Percentiles rank a stretch among this genome's conserved stretches.
Conservation (phyloP, 2,888 invertebrate genomes). For the Teinopalpus imperialis region DNA sequence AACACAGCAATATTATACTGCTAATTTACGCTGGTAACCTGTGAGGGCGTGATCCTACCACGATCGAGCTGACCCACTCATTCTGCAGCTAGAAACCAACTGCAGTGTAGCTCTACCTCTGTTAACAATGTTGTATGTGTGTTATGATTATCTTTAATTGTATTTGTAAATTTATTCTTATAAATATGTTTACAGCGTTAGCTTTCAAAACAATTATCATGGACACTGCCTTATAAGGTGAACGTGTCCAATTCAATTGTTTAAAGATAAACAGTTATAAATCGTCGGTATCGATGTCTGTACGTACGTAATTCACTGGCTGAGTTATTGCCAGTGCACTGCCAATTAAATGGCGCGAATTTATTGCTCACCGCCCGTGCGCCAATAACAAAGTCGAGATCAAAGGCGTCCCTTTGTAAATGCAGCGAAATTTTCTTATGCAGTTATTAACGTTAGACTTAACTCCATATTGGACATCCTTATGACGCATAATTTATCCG, state of each 20-base stretch:
- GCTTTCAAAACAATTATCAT: not conserved
- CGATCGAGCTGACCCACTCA: too few species aligned
- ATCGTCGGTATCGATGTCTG: constrained; percentile 39
- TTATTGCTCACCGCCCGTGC: constrained; percentile 41
- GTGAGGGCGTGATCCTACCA: too few species aligned
- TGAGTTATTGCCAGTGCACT: constrained; percentile 46
- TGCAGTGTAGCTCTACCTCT: too few species aligned
- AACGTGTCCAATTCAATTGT: constrained; percentile 34
- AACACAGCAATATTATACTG: too few species aligned
- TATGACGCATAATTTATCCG: constrained; percentile 11
- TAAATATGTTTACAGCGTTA: too few species aligned
- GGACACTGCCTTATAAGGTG: constrained; percentile 19
- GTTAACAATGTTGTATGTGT: too few species aligned
- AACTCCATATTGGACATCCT: constrained; percentile 26
- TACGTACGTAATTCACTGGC: constrained; percentile 32
- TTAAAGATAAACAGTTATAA: constrained; percentile 36
- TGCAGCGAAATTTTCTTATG: constrained; percentile 33
- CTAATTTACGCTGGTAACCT: too few species aligned
- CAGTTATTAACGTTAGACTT: constrained; percentile 32
- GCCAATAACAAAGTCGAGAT: constrained; percentile 46
- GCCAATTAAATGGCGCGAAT: constrained; percentile 51
- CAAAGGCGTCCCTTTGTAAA: constrained; percentile 47
- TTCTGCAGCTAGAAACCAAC: too few species aligned
- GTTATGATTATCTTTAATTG: too few species aligned
- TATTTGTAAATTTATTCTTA: too few species aligned